These are phyloP conservation scores for Oscheius myriophilus DNA, from an alignment of 2,888 invertebrate genomes.

Conservation along the genomic window DNA sequence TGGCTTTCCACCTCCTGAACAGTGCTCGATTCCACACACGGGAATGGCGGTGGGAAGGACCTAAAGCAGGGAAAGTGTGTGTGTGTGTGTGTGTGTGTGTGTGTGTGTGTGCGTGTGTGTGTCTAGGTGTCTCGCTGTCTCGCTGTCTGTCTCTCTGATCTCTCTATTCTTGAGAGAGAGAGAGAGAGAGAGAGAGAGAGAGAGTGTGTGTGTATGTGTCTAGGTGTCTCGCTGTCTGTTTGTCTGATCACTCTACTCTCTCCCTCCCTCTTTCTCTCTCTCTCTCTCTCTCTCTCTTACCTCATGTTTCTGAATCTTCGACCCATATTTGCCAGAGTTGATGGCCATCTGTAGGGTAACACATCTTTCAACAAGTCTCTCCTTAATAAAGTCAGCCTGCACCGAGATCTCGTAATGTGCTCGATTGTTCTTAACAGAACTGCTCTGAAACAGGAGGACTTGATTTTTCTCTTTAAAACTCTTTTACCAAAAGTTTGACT, in stretches of 20 bases:
- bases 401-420: slow-evolving; percentile 36
- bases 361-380: slow-evolving; percentile 40
- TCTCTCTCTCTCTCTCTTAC: slow-evolving; percentile 1
- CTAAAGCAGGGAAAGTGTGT: too few species aligned
- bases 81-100: too few species aligned
- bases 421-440: slow-evolving; percentile 30
- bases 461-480: neutral
- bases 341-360: slow-evolving; percentile 49
- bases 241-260: neutral
- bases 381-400: slow-evolving; percentile 39
- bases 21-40: slow-evolving; percentile 42
- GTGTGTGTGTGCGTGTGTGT: too few species aligned
- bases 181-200: too few species aligned
- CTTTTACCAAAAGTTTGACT: slow-evolving; percentile 13
- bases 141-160: too few species aligned
- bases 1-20: slow-evolving; percentile 5
- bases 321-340: slow-evolving; percentile 44
- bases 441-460: slow-evolving; percentile 21
- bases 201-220: too few species aligned
- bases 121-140: too few species aligned
- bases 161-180: too few species aligned
- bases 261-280: neutral
- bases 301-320: slow-evolving; percentile 45
- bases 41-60: slow-evolving; percentile 30
- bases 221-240: too few species aligned